Conservation (phyloP, 2,113 vertebrate genomes). For the Acinonyx jubatus region DNA sequence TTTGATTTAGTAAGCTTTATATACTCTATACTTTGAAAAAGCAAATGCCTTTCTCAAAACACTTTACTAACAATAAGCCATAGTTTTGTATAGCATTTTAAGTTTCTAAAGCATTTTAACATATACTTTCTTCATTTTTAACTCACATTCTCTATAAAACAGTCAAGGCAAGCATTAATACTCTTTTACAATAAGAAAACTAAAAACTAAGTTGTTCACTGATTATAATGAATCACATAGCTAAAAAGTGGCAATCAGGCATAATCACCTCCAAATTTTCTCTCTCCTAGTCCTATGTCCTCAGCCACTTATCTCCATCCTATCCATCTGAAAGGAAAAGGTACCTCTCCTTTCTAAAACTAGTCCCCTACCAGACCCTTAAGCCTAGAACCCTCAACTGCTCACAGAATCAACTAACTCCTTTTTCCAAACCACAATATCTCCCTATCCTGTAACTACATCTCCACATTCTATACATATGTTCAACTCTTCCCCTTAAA, state of each 20-base stretch:
- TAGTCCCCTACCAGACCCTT: neutral
- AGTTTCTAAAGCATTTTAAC: slow-evolving; percentile 23
- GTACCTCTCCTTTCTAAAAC: neutral
- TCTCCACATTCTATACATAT: neutral
- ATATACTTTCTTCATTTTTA: neutral
- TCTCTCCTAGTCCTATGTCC: neutral
- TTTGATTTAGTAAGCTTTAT: neutral
- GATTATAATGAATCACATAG: neutral
- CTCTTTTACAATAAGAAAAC: neutral
- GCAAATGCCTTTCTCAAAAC: neutral
- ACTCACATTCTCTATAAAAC: neutral
- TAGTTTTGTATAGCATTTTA: neutral
- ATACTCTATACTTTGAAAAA: neutral
- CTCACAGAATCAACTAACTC: neutral
- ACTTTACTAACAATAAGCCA: neutral
- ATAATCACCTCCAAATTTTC: neutral
- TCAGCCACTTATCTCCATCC: neutral
- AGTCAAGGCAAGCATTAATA: neutral
- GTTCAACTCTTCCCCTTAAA: neutral
- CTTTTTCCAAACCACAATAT: neutral
- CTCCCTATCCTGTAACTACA: neutral
- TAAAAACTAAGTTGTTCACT: neutral
- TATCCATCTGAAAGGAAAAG: neutral
- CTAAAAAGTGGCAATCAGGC: neutral
- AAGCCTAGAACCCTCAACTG: neutral